Percentiles rank a stretch among this genome's conserved stretches.
Evolutionary conservation across 2,888 invertebrate genomes (phyloP).

Genomic region (Helobdella robusta): DNA sequence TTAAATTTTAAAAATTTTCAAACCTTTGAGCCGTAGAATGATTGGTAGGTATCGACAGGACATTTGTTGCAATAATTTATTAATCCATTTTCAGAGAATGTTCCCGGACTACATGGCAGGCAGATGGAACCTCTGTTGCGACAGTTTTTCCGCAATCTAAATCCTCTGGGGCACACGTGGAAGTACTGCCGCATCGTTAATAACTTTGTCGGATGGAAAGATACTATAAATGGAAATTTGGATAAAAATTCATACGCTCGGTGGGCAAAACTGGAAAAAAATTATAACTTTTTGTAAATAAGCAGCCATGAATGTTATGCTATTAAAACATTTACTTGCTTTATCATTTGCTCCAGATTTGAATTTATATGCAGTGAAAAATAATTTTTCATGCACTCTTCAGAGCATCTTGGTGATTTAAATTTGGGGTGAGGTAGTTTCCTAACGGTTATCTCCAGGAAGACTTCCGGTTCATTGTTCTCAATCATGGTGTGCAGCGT

Average conservation of each 20-base stretch:
- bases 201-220: background rate
- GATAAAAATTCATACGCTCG: no score
- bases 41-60: background rate
- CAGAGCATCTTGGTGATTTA: background rate
- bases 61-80: background rate
- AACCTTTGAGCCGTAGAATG: background rate
- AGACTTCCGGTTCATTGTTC: background rate
- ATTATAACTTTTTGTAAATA: no score
- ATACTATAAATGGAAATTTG: background rate
- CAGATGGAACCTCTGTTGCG: background rate
- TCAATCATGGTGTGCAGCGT: background rate
- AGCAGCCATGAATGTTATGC: no score
- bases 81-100: background rate
- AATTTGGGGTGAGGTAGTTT: background rate
- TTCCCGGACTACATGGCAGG: conserved; percentile 4
- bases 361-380: background rate
- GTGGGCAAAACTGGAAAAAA: no score
- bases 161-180: background rate
- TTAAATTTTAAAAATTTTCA: background rate
- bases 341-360: background rate
- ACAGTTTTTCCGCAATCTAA: background rate
- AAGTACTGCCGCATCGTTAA: conserved; percentile 7
- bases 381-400: background rate
- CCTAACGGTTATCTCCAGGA: background rate
- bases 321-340: no score